These are phyloP conservation scores for Halcyon chelicuti DNA, from an alignment of 2,797 vertebrate genomes.

Conservation along the genomic window DNA sequence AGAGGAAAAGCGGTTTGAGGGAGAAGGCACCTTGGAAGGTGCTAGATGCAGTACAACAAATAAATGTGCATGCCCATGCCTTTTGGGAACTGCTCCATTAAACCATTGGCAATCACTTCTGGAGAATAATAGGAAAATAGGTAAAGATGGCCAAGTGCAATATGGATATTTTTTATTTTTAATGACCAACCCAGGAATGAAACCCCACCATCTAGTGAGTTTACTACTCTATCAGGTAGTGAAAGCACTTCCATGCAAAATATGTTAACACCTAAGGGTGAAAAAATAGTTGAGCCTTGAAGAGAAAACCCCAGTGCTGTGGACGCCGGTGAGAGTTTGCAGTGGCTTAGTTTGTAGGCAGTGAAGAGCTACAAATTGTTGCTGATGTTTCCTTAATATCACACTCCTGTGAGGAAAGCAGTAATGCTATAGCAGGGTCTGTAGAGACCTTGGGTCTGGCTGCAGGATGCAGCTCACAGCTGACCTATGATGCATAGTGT, in stretches of 20 bases:
- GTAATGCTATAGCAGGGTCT: fast-evolving
- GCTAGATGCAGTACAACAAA: neutral
- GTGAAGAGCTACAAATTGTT: neutral
- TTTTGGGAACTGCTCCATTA: fast-evolving
- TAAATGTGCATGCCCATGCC: fast-evolving
- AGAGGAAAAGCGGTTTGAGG: neutral
- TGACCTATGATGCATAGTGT: neutral
- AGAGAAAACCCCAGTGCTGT: neutral
- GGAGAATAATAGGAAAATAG: neutral
- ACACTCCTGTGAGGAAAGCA: neutral
- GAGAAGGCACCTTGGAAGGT: neutral
- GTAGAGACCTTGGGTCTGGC: neutral
- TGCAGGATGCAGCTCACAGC: neutral
- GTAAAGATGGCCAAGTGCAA: neutral
- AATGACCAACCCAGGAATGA: neutral
- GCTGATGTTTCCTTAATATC: neutral
- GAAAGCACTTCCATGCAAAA: neutral
- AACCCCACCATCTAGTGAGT: neutral
- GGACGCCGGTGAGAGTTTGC: neutral
- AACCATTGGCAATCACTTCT: neutral
- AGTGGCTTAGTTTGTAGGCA: fast-evolving
- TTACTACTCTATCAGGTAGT: neutral
- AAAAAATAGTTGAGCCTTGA: neutral
- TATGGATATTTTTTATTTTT: neutral
- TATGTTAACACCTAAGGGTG: neutral